A percentile compares a stretch with the other conserved stretches of the same genome.
These are phyloP conservation scores for Tipula lateralis DNA, from an alignment of 2,888 invertebrate genomes.

Conservation along the genomic window DNA sequence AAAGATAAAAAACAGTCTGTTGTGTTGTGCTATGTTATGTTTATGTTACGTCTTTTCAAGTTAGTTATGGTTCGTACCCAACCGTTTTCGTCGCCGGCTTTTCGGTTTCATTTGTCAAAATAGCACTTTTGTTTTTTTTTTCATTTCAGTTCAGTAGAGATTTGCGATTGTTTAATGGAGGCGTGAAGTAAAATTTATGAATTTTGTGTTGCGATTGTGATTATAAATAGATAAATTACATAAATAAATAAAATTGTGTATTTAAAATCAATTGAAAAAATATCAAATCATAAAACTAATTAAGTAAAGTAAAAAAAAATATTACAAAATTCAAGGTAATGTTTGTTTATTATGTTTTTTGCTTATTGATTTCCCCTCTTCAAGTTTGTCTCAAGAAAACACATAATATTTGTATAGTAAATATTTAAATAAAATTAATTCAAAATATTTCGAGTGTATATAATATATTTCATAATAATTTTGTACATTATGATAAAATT, in stretches of 20 bases:
- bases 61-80: too few species aligned
- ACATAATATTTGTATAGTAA: neutral
- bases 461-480: neutral
- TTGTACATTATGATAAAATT: neutral
- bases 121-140: neutral
- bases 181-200: neutral
- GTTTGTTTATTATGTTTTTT: neutral
- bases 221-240: slow-evolving; percentile 8
- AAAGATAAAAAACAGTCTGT: too few species aligned
- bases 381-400: neutral
- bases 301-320: neutral
- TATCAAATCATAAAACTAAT: neutral
- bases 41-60: too few species aligned
- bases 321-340: neutral
- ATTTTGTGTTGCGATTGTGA: neutral
- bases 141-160: neutral
- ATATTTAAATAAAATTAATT: neutral
- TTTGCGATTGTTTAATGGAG: neutral
- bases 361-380: neutral
- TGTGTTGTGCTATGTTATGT: too few species aligned
- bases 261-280: neutral
- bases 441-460: neutral
- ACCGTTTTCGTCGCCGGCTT: neutral
- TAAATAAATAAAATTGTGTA: neutral
- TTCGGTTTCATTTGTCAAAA: neutral